These are phyloP conservation scores for Ceramica pisi DNA, from an alignment of 2,888 invertebrate species.

Conservation along the genomic window DNA sequence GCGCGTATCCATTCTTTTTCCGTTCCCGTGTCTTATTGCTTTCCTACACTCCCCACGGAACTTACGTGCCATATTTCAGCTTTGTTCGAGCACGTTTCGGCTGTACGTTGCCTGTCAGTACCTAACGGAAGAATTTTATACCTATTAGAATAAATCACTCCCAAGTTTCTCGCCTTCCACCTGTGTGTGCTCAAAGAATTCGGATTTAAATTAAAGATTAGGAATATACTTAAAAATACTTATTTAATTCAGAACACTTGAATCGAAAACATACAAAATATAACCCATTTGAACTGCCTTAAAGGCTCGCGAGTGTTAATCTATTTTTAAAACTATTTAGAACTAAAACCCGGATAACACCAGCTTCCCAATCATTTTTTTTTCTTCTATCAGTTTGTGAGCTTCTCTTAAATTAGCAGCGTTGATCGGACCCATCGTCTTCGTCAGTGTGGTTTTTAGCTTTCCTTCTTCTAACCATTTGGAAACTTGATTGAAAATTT, in stretches of 20 bases:
- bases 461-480: slow-evolving; percentile 79
- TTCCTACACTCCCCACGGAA: too few relatives aligned
- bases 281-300: not conserved
- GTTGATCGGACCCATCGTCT: slow-evolving; percentile 82
- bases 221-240: not conserved
- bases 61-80: too few relatives aligned
- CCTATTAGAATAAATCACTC: not conserved
- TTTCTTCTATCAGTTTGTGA: slow-evolving; percentile 81
- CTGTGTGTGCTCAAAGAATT: too few relatives aligned
- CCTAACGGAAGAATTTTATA: too few relatives aligned
- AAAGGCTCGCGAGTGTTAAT: not conserved
- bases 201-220: not conserved
- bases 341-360: slow-evolving; percentile 79
- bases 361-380: slow-evolving; percentile 82
- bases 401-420: slow-evolving; percentile 83
- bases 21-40: too few relatives aligned
- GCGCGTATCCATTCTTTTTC: too few relatives aligned
- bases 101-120: too few relatives aligned
- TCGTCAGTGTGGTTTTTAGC: slow-evolving; percentile 80
- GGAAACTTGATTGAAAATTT: slow-evolving; percentile 78
- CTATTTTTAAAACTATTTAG: slow-evolving; percentile 9
- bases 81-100: too few relatives aligned
- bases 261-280: not conserved
- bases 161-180: not conserved
- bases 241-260: not conserved